Evolutionary conservation across 2,797 vertebrate species (phyloP).

Genomic region (Tapera naevia): DNA sequence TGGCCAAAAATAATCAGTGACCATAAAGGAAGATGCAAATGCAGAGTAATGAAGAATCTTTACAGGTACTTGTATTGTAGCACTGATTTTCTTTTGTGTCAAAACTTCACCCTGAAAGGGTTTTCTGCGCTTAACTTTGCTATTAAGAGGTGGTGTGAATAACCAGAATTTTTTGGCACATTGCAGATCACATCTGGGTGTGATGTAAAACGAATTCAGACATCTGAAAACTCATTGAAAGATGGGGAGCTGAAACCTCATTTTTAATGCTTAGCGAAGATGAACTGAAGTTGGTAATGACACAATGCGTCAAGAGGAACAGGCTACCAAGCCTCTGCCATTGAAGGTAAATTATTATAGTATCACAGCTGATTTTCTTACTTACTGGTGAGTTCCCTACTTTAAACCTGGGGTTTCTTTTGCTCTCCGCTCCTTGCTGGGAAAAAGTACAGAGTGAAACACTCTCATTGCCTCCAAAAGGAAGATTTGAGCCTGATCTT

Average conservation of each 20-base stretch:
- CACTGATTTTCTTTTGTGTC: neutral
- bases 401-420: neutral
- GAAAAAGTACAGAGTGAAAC: neutral
- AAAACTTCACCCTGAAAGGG: neutral
- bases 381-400: neutral
- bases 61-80: neutral
- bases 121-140: neutral
- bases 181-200: neutral
- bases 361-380: neutral
- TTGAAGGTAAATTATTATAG: neutral
- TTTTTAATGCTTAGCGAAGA: neutral
- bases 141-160: neutral
- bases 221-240: neutral
- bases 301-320: neutral
- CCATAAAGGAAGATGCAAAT: neutral
- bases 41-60: neutral
- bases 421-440: neutral
- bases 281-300: neutral
- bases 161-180: neutral
- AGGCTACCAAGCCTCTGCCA: neutral
- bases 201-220: fast-evolving
- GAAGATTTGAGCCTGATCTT: neutral
- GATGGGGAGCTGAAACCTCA: neutral
- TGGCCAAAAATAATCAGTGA: neutral
- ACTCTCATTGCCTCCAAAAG: neutral